Base-by-base conservation (phyloP, 2,113 vertebrate species). In the Odocoileus hemionus region DNA sequence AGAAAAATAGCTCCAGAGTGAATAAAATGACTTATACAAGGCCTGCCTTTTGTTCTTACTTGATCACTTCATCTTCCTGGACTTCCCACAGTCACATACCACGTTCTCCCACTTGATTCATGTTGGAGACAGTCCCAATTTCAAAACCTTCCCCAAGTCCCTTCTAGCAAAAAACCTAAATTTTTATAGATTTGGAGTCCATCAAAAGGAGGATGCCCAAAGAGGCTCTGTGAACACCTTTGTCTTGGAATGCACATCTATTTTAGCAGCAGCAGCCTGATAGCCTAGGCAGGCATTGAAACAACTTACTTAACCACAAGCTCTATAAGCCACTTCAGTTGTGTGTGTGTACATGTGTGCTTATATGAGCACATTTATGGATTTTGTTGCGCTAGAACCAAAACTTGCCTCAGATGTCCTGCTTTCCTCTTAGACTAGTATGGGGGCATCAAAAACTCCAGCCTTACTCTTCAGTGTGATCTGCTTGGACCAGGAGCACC, bases 111-210 rank as follows among this genome's bases (percentile, higher is more conserved):
- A 45, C 55, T 91, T 91, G 54, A 33, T 95, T 97, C 58, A 39
- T 74, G 14, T 90, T 94, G 9, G 57, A 95, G 67, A 74, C 25
- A 54, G 26, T 67, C 25, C 60, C 45, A 91, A 43, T 80, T 94
- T 97, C 61, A 92, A 89, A 95, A 90, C 52, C 47, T 91, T 60
- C 76, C 26, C 84, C 95, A 25, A 92, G 28, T 86, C 45, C 17
- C 12, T 95, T 50, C 43, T 94, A 89, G n/a, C 43, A 84, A 88
- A 97, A 74, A 97, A 11, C 25, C 23, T 67, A 11, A 5, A 4
- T 43, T 91, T 90, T 82, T 82, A 4, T 85, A 45, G 17, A 74
- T 84, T 94, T 87, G 76, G 33, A 95, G 47, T 74, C 15, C 0
- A 19, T 96, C 33, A 92, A 88, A 89, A 96, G 92, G 43, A 92